These are phyloP conservation scores for Galaxea fascicularis DNA, from an alignment of 92 coral and sea anemone species.

Conservation along the genomic window DNA sequence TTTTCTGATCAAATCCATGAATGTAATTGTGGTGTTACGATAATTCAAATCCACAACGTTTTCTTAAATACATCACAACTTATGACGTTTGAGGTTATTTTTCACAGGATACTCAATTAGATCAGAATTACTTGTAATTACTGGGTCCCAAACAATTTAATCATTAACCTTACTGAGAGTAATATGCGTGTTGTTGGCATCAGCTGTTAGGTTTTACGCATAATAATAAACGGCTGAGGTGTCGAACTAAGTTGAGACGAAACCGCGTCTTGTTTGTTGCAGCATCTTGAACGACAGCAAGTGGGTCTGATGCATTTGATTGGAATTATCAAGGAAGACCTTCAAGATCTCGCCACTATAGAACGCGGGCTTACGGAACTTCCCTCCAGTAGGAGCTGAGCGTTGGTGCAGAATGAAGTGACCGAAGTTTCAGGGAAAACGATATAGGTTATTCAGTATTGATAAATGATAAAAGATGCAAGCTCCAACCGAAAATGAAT, in stretches of 20 bases:
- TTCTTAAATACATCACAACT: no score
- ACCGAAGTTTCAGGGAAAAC: neutral
- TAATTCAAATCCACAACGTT: no score
- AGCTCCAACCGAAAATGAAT: neutral
- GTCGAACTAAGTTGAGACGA: neutral
- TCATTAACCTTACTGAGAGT: no score
- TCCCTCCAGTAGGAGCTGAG: constrained; percentile 31
- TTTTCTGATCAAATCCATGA: no score
- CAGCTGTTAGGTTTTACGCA: no score
- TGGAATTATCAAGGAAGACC: constrained; percentile 89
- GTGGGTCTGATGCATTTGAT: constrained; percentile 95
- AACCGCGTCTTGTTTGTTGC: constrained; percentile 20
- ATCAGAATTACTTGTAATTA: no score
- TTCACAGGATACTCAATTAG: no score
- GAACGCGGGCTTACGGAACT: constrained; percentile 94
- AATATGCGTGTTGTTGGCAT: no score
- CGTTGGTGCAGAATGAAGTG: neutral
- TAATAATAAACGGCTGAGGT: neutral
- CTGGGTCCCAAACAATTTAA: no score
- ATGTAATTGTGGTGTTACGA: no score
- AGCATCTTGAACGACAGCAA: constrained; percentile 98
- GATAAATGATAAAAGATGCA: neutral
- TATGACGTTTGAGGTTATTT: no score
- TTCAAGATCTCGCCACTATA: constrained; percentile 89
- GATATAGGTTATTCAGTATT: no score